Percentiles rank a stretch among this genome's conserved stretches.
These are phyloP conservation scores for Microplitis demolitor DNA, from an alignment of 1,140 invertebrate species.

Conservation along the genomic window DNA sequence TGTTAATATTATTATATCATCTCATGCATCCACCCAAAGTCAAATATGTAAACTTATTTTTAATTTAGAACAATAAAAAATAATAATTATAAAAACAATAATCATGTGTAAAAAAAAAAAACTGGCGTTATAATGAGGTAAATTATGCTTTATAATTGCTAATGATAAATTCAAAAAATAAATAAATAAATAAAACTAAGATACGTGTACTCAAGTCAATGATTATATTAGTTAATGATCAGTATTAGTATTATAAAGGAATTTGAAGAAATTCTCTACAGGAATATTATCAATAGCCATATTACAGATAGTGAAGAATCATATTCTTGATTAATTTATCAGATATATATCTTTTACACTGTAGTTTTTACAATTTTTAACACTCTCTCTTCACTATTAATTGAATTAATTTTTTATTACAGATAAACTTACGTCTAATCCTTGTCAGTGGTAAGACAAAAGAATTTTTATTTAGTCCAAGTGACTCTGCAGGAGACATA, in stretches of 20 bases:
- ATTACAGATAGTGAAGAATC: background rate
- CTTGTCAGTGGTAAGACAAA: conserved; percentile 98
- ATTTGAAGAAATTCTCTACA: conserved; percentile 1
- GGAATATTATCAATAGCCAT: conserved; percentile 6
- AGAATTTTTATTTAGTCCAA: conserved; percentile 96
- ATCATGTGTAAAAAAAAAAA: too few species aligned
- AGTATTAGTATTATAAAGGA: conserved; percentile 15
- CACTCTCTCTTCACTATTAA: too few species aligned
- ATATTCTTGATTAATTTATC: background rate
- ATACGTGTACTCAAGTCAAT: background rate
- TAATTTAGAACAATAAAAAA: too few species aligned
- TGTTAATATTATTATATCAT: too few species aligned
- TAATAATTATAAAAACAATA: too few species aligned
- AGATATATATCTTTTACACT: background rate
- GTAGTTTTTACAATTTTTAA: too few species aligned
- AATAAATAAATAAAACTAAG: too few species aligned
- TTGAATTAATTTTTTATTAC: conserved; percentile 55
- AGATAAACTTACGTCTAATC: conserved; percentile 97
- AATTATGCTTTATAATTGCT: too few species aligned
- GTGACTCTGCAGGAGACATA: conserved; percentile 96
- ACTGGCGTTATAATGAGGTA: too few species aligned
- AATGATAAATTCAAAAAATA: too few species aligned
- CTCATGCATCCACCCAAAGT: too few species aligned
- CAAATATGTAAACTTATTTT: too few species aligned
- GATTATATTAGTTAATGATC: background rate